Evolutionary conservation across 1,140 invertebrate genomes (phyloP), one percentile per base, ranked within the genome.

Genomic region (Rhagoletis pomonella): DNA sequence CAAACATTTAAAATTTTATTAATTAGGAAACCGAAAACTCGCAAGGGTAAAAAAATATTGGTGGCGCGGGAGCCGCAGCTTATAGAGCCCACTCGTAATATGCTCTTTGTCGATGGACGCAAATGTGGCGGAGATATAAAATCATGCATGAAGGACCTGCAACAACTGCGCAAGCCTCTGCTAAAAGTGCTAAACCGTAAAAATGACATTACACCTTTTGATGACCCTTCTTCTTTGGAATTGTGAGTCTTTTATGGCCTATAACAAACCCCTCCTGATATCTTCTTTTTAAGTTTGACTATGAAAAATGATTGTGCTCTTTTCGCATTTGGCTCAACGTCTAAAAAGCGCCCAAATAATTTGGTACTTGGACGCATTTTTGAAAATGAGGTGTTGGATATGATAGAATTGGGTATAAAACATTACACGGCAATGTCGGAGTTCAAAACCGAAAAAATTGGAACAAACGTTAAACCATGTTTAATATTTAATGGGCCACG

Each of bases 381-480:
- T 94, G 97, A 99, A 93, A 95, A 97, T 90, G 96, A 97, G 77
- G 93, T 99, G 47, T 94, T 99, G 64, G 99, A 99, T 91, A 99
- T 99, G 98, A 95, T 98, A 89, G 99, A 99, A 94, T 95, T 99
- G 88, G 97, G 97, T 39, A 95, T 99, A n/a, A 96, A 97, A 88
- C 95, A 97, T 69, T 99, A 96, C 91, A 96, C 96, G 93, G 94
- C 95, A 10, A 94, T 99, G 90, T 93, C 95, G 69, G 96, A 97
- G 58, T 98, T 99, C 89, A 96, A 97, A 91, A 95, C 95, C 85
- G 95, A 96, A 44, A 98, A 98, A 94, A 95, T 98, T 44, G 90
- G 96, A 1, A 92, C 95, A 47, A 98, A 97, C 12, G 95, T 95
- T 0, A 99, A 99, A 94, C 99, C 99, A 4, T 97, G 98, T 91